Percentiles rank a stretch among this genome's conserved stretches.
Evolutionary conservation across 2,888 invertebrate genomes (phyloP).

Genomic region (Cybosia mesomella): DNA sequence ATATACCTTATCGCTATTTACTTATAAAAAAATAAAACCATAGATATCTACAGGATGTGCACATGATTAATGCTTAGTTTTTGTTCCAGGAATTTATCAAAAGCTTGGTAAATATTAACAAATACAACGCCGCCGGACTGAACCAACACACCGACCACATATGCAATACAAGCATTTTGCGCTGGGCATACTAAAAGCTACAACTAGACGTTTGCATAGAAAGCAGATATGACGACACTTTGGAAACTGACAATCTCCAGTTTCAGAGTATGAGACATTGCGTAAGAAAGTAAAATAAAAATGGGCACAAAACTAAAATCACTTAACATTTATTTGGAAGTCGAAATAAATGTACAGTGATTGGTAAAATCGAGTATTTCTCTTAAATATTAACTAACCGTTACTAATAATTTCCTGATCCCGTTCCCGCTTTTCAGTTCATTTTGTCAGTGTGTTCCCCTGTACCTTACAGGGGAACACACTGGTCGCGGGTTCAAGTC

Average conservation of each 20-base stretch:
- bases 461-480: too few relatives aligned
- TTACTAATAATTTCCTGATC: too few relatives aligned
- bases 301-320: too few relatives aligned
- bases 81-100: background rate
- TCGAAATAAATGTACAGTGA: too few relatives aligned
- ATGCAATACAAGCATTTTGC: constrained; percentile 29
- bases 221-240: constrained; percentile 23
- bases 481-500: too few relatives aligned
- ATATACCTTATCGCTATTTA: too few relatives aligned
- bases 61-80: background rate
- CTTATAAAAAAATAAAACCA: too few relatives aligned
- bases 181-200: constrained; percentile 38
- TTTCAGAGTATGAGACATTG: background rate
- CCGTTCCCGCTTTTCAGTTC: too few relatives aligned
- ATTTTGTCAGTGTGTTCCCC: too few relatives aligned
- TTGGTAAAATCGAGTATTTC: too few relatives aligned
- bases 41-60: background rate
- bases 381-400: too few relatives aligned
- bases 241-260: background rate
- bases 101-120: constrained; percentile 3
- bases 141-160: constrained; percentile 21
- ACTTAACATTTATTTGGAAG: too few relatives aligned
- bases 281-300: background rate
- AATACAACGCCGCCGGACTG: background rate
- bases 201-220: constrained; percentile 22